Evolutionary conservation across 2,113 vertebrate genomes (phyloP).

Genomic region (cat (Felis catus)): DNA sequence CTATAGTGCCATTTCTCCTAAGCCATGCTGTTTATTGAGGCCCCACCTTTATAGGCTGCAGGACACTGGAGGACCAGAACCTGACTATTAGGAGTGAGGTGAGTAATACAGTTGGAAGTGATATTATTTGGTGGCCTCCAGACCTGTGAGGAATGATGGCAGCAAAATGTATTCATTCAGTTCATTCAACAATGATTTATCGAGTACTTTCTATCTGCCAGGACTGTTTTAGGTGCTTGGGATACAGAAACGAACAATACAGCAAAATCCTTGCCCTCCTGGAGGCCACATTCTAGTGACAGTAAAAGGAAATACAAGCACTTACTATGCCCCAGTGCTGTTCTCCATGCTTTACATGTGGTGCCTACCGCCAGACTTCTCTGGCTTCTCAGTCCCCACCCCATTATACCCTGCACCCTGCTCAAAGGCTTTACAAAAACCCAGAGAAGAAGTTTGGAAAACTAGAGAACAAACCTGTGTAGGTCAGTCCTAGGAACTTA

Average conservation of each 20-base stretch:
- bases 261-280: background rate
- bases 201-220: background rate
- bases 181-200: background rate
- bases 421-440: background rate
- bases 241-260: background rate
- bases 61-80: background rate
- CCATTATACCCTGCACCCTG: background rate
- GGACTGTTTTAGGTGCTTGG: background rate
- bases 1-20: background rate
- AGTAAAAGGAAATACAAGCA: background rate
- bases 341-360: rapidly evolving
- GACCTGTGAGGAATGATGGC: background rate
- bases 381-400: background rate
- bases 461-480: background rate
- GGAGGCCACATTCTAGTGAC: background rate
- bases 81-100: background rate
- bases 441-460: background rate
- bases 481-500: background rate
- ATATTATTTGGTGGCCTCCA: background rate
- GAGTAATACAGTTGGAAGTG: background rate
- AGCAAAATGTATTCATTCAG: background rate
- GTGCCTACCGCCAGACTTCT: background rate
- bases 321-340: background rate
- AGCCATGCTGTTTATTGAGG: background rate
- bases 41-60: background rate